Evolutionary conservation across 2,797 vertebrate genomes (phyloP), one percentile per base, ranked within the genome.

Genomic region (Micropoecilia bifurca): DNA sequence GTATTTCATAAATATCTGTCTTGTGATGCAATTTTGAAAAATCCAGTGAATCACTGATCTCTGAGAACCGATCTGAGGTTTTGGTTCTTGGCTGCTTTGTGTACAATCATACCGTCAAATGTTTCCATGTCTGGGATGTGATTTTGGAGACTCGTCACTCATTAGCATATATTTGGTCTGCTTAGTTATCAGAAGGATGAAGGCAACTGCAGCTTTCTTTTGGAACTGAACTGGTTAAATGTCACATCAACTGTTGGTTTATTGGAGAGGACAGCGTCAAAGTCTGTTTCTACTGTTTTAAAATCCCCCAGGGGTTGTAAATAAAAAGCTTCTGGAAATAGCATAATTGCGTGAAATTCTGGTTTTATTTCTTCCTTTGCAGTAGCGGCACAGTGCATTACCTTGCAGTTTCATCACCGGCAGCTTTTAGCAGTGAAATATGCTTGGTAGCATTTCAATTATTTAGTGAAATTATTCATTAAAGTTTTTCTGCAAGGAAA

Each of bases 401-500:
- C 20, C 47, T 22, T 74, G 8, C 2, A 3, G 72, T 47, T 71
- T 13, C 6, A 30, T 75, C 33, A 33, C 0, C 33, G 43, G 73
- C 30, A 59, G 41, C 18, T 78, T 81, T 10, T 39, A 66, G 30
- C 22, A 75, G 10, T 69, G 30, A 13, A 41, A 48, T 18, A 39
- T 39, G n/a, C 57, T 7, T 53, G 28, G 28, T 72, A 84, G 50
- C 47, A 16, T 18, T 78, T 43, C n/a, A 50, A 59, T 53, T 46
- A 74, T 47, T 73, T 46, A 33, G 10, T 36, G 46, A 9, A 33
- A 72, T 28, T 39, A 76, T 33, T 61, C 69, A 72, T 59, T 9
- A 73, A 7, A 41, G 59, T 2, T 1, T 39, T 50, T 68, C 73
- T 63, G 59, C 71, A 69, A 77, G 71, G 77, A 85, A 48, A 59